Conservation (phyloP, 2,113 vertebrate species). For the Lutjanus erythropterus region DNA sequence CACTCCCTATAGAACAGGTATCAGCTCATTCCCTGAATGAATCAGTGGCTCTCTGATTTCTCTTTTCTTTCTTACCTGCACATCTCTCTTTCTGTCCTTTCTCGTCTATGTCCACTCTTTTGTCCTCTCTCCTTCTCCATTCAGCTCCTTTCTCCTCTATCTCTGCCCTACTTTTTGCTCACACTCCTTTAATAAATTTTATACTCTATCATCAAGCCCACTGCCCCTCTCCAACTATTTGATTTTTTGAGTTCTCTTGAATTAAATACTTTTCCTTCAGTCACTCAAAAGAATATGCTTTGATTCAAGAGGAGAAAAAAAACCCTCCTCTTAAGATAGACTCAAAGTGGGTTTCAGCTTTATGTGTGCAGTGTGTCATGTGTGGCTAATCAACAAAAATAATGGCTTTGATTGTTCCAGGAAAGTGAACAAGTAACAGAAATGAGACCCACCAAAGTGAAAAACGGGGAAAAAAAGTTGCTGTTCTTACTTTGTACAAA, state of each 20-base stretch:
- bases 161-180: not conserved
- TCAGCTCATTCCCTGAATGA: slow-evolving; percentile 58
- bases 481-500: not conserved
- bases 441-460: not conserved
- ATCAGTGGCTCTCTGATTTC: slow-evolving; percentile 38
- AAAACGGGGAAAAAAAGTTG: not conserved
- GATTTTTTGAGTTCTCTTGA: no score
- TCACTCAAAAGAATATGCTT: slow-evolving; percentile 1
- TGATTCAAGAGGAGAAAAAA: not conserved
- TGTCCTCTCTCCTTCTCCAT: not conserved
- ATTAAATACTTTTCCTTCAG: not conserved
- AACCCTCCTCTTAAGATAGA: not conserved
- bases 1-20: slow-evolving; percentile 31
- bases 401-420: not conserved
- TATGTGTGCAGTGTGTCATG: not conserved
- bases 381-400: slow-evolving; percentile 12
- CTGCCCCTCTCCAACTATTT: not conserved
- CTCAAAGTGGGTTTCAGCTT: not conserved
- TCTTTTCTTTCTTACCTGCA: slow-evolving; percentile 19
- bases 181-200: not conserved
- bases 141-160: not conserved
- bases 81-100: slow-evolving; percentile 16
- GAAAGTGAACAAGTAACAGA: not conserved
- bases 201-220: not conserved
- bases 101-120: not conserved